Percentiles rank a stretch among this genome's conserved stretches.
Conservation (phyloP, 2,888 invertebrate species). For the Aspidiotus rigidus region DNA sequence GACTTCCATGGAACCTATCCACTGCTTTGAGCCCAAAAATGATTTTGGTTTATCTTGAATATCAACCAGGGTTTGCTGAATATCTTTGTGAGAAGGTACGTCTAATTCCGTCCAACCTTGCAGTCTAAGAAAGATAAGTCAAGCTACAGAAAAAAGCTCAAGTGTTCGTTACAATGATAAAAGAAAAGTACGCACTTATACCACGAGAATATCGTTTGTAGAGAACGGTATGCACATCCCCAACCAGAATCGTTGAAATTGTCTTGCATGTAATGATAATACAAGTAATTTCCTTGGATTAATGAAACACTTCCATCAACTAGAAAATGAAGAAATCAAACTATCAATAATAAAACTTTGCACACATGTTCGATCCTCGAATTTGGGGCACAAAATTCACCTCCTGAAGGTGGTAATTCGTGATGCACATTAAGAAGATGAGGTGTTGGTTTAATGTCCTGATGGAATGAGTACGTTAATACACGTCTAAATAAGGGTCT, state of each 20-base stretch:
- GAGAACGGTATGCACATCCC: conserved; percentile 97
- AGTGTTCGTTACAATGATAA: background rate
- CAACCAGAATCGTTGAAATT: conserved; percentile 92
- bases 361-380: background rate
- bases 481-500: conserved; percentile 66
- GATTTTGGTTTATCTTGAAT: conserved; percentile 82
- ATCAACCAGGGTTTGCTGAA: conserved; percentile 87
- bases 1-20: conserved; percentile 98
- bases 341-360: conserved; percentile 14
- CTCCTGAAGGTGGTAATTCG: conserved; percentile 46
- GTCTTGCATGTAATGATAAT: conserved; percentile 96
- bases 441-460: conserved; percentile 44
- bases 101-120: conserved; percentile 71
- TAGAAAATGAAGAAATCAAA: conserved; percentile 30
- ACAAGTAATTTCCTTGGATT: conserved; percentile 78
- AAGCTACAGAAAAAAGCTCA: background rate
- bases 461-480: conserved; percentile 53
- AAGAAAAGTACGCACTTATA: conserved; percentile 52
- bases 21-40: conserved; percentile 84
- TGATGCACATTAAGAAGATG: conserved; percentile 67
- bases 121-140: conserved; percentile 45
- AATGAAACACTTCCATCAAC: conserved; percentile 41
- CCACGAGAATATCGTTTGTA: conserved; percentile 96
- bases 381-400: conserved; percentile 37
- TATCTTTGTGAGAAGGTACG: conserved; percentile 73